These are phyloP conservation scores for Neosilurus mollespiculum DNA, from an alignment of 2,797 vertebrate species.

Conservation along the genomic window DNA sequence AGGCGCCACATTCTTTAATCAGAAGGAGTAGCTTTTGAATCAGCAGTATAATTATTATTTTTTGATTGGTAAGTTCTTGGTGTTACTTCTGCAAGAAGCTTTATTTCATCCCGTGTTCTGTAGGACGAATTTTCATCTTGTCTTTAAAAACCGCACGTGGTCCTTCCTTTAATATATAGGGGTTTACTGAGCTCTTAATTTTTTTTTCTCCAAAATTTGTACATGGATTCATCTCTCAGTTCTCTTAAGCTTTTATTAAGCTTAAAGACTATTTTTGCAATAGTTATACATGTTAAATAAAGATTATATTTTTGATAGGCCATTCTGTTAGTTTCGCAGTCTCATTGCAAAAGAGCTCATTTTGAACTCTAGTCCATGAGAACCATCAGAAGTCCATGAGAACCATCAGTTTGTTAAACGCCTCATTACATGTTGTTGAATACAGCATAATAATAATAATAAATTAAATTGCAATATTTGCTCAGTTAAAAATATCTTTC, in stretches of 20 bases:
- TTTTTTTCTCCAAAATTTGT: slow-evolving; percentile 48
- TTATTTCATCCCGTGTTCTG: slow-evolving; percentile 29
- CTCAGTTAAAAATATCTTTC: not conserved
- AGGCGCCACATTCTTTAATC: slow-evolving; percentile 37
- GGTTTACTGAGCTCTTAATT: slow-evolving; percentile 16
- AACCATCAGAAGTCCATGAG: not conserved
- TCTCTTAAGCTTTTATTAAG: slow-evolving; percentile 51
- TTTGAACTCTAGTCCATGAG: slow-evolving; percentile 6
- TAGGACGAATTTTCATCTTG: slow-evolving; percentile 9
- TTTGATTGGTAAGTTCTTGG: slow-evolving; percentile 13
- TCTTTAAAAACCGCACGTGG: slow-evolving; percentile 38
- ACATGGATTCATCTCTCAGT: slow-evolving; percentile 55
- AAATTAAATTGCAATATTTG: not conserved
- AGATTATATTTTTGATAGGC: slow-evolving; percentile 75
- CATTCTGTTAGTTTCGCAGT: slow-evolving; percentile 42
- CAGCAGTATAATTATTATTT: slow-evolving; percentile 8
- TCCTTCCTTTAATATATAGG: slow-evolving; percentile 34
- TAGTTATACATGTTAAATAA: slow-evolving; percentile 56
- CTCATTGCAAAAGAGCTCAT: slow-evolving; percentile 20
- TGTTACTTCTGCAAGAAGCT: slow-evolving; percentile 48
- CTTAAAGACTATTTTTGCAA: slow-evolving; percentile 73
- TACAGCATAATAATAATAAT: slow-evolving; percentile 12
- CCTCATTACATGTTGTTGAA: slow-evolving; percentile 25
- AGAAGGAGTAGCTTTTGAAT: slow-evolving; percentile 28
- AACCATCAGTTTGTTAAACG: not conserved